phyloP scores from a whole-genome alignment of 2,888 invertebrate genomes.

The Odontothrips loti region DNA sequence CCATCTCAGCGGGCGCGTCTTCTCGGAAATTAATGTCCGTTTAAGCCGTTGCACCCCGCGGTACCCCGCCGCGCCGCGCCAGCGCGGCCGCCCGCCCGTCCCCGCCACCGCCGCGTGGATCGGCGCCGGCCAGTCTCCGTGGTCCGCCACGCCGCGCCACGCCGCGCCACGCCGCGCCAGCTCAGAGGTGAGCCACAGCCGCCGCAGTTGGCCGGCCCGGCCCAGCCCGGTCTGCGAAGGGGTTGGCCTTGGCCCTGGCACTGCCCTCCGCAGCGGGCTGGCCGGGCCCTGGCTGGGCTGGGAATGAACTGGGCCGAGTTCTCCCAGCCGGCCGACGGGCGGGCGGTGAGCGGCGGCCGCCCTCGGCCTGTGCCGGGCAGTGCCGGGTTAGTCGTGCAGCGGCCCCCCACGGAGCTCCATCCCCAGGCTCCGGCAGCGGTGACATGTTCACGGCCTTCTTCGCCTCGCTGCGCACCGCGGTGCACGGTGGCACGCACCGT shows the following conservation, averaged over 20 bases:
- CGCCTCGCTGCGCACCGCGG: not conserved
- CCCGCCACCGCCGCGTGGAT: not conserved
- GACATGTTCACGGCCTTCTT: not conserved
- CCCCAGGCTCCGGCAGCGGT: not conserved
- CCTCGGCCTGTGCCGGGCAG: not conserved
- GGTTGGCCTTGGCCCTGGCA: slow-evolving; percentile 4
- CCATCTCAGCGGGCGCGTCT: no score
- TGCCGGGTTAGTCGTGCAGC: not conserved
- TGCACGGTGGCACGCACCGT: not conserved
- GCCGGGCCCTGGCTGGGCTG: not conserved
- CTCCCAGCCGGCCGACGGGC: not conserved
- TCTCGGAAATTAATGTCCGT: no score
- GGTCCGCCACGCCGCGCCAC: not conserved
- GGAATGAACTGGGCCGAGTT: not conserved
- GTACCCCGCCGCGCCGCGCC: not conserved
- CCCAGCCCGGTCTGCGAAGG: not conserved
- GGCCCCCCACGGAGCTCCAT: not conserved
- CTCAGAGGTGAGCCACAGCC: not conserved
- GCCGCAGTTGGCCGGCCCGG: not conserved
- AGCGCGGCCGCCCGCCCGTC: not conserved
- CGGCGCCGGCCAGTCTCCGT: not conserved
- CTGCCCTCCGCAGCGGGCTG: not conserved
- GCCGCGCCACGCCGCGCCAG: not conserved
- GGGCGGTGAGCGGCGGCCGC: not conserved
- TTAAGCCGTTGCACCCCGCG: not conserved